Evolutionary conservation across 1,140 invertebrate genomes (phyloP), one percentile per base, ranked within the genome.

Genomic region (Oedothorax gibbosus): DNA sequence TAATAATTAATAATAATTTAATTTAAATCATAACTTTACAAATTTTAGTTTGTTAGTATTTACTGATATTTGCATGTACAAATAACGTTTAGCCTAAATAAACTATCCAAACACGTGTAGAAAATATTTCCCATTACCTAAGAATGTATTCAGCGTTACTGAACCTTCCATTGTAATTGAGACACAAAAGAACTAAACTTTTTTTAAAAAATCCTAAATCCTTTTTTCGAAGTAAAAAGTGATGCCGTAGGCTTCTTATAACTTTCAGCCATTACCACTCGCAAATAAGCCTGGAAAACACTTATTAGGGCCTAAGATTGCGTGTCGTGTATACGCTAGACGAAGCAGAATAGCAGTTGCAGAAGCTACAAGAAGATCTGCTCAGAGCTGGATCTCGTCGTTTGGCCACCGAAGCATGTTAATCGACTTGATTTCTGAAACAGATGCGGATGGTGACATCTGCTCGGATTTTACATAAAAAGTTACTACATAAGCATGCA

Each of bases 331-430:
- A 18, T 53, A 54, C 51, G 69, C 69, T 53, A 53, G 15, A 54
- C 50, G 14, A 18, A 71, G 69, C 49, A 71, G 69, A 71, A 71
- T 53, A 51, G 54, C 68, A 71, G 49, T 53, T 71, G 69, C 54
- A 12, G 9, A 10, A 15, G 69, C 54, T 21, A 10, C 54, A 60
- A 11, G 21, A 53, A 11, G 21, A 53, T 51, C 49, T 15, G 9
- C 9, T 51, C 50, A 53, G 51, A 49, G 54, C 10, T n/a, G 10
- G 11, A 18, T 71, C 54, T 18, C 21, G 0, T 71, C n/a, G 50
- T 71, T 53, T 18, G 50, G 12, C 20, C 50, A 18, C 11, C 15
- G 7, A 20, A n/a, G 69, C 69, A 11, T 71, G 69, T 50, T 51
- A 53, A 0, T 35, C 15, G 14, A 71, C 69, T 71, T 9, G 35